phyloP scores from a whole-genome alignment of 2,113 vertebrate genomes.

The Peromyscus leucopus region DNA sequence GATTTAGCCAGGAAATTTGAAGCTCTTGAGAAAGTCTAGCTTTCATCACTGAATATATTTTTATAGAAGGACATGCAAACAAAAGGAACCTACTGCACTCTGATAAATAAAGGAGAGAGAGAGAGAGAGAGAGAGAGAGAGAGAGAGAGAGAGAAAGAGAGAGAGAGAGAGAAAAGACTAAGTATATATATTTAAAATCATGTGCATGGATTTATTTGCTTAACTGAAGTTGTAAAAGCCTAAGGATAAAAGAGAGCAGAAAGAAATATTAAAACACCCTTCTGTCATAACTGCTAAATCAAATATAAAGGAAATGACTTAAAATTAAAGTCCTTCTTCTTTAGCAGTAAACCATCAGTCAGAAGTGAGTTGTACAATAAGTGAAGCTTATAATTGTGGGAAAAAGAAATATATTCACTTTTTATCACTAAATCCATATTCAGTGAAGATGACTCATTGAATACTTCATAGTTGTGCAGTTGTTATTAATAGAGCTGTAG shows the following conservation, averaged over 20 bases:
- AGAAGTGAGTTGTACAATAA: background rate
- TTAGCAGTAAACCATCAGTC: background rate
- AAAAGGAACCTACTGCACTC: background rate
- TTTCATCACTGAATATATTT: background rate
- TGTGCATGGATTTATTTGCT: background rate
- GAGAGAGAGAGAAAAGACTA: background rate
- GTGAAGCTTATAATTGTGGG: background rate
- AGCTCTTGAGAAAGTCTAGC: background rate
- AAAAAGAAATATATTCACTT: background rate
- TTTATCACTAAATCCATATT: conserved; percentile 15
- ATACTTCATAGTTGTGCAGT: background rate
- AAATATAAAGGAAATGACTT: background rate
- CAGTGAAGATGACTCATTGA: background rate
- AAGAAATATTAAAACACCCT: background rate
- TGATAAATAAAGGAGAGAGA: background rate
- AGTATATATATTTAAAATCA: background rate
- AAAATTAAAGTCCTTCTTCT: background rate
- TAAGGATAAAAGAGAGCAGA: background rate
- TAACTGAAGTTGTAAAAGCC: background rate
- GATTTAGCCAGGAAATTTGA: background rate
- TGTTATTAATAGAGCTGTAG: background rate
- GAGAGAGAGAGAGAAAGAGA: background rate
- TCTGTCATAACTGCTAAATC: background rate
- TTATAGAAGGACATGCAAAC: background rate
- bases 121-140: background rate